Conservation (phyloP, 2,797 vertebrate species). For the Myotis vivesi region DNA sequence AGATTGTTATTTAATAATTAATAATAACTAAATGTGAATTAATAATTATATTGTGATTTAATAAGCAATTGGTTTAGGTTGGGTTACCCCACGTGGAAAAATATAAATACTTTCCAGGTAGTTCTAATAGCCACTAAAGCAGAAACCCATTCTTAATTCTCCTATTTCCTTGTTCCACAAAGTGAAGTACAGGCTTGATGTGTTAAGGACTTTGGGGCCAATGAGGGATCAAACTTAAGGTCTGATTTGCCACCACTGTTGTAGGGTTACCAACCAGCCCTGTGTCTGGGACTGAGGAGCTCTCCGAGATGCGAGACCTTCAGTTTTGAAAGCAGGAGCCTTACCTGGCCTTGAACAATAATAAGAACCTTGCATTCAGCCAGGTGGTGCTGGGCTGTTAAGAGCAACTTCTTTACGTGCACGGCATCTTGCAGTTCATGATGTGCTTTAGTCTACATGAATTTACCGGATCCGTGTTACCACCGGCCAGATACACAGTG, state of each 20-base stretch:
- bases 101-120: neutral
- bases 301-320: neutral
- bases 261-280: no score
- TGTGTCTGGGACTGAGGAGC: fast-evolving
- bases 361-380: neutral
- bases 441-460: fast-evolving
- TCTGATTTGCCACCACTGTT: neutral
- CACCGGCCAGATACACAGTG: fast-evolving
- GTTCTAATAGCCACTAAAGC: neutral
- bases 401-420: fast-evolving
- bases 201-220: neutral
- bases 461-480: fast-evolving
- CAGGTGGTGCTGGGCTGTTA: fast-evolving
- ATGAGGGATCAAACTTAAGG: neutral
- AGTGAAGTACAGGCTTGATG: neutral
- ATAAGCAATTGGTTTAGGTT: neutral
- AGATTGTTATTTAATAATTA: neutral
- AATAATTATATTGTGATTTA: neutral
- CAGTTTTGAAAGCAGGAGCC: neutral
- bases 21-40: neutral
- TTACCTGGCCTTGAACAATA: neutral
- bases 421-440: fast-evolving
- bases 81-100: neutral
- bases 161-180: neutral
- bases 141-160: neutral